Evolutionary conservation across 1,140 invertebrate species (phyloP).

Genomic region (Littorina saxatilis): DNA sequence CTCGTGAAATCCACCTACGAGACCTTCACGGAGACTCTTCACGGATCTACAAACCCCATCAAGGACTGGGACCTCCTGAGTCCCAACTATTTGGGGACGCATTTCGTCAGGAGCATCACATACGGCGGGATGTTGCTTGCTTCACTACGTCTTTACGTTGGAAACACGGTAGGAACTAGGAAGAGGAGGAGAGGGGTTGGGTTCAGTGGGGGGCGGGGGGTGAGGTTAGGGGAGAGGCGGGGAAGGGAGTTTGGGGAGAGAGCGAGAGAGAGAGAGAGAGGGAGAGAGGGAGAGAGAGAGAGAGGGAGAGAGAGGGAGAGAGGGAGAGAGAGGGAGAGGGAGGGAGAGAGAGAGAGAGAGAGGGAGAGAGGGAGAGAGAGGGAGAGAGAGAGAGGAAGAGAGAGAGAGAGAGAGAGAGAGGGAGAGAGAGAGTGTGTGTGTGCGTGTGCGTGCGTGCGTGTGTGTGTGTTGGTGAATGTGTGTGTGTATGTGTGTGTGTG

Average conservation of each 20-base stretch:
- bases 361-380: background rate
- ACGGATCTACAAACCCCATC: slow-evolving; percentile 30
- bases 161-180: background rate
- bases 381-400: background rate
- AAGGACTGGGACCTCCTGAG: slow-evolving; percentile 34
- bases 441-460: slow-evolving; percentile 6
- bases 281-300: slow-evolving; percentile 26
- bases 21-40: slow-evolving; percentile 33
- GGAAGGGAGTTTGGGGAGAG: background rate
- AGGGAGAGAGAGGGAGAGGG: background rate
- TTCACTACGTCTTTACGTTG: slow-evolving; percentile 16
- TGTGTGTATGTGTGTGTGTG: background rate
- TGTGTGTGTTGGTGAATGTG: background rate
- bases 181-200: background rate
- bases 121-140: slow-evolving; percentile 29
- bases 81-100: slow-evolving; percentile 32
- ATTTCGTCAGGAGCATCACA: slow-evolving; percentile 28
- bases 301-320: slow-evolving; percentile 6
- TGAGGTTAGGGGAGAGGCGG: background rate
- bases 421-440: background rate
- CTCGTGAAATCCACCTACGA: slow-evolving; percentile 37
- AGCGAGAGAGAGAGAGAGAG: slow-evolving; percentile 33
- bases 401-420: background rate
- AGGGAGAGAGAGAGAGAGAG: background rate
- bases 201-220: too few relatives aligned